Conservation (phyloP, 2,113 vertebrate species). For the Paradoxurus hermaphroditus region DNA sequence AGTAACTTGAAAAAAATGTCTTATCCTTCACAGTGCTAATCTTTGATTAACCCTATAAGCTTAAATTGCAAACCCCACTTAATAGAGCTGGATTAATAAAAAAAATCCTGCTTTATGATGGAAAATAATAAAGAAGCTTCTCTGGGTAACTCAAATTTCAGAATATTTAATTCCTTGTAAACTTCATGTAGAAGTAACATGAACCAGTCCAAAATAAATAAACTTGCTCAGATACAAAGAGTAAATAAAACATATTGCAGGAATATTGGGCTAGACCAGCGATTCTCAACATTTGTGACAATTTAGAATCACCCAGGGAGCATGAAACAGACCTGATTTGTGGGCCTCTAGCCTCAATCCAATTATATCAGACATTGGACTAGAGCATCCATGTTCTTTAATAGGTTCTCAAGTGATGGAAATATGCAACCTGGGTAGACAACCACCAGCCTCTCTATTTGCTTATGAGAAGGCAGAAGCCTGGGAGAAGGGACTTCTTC, state of each 20-base stretch:
- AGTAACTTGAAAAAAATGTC: background rate
- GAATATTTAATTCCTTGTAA: background rate
- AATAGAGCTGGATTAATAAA: conserved; percentile 17
- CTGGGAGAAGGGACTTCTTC: background rate
- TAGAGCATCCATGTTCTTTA: background rate
- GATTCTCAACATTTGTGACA: background rate
- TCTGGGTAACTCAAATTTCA: background rate
- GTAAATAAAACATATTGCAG: background rate
- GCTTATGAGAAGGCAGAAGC: background rate
- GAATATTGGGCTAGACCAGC: background rate
- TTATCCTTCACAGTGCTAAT: background rate
- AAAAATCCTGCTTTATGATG: background rate
- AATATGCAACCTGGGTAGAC: background rate
- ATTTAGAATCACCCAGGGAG: background rate
- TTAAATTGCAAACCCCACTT: background rate
- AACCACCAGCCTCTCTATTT: background rate
- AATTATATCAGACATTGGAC: background rate
- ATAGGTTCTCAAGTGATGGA: background rate
- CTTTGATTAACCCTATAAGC: background rate
- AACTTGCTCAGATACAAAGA: background rate
- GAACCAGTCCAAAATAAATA: background rate
- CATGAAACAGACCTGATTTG: background rate
- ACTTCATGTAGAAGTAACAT: background rate
- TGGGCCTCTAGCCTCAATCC: background rate
- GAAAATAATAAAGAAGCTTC: conserved; percentile 14